A percentile compares a stretch with the other conserved stretches of the same genome.
Evolutionary conservation across 2,888 invertebrate species (phyloP).

Genomic region (Clivina fossor): DNA sequence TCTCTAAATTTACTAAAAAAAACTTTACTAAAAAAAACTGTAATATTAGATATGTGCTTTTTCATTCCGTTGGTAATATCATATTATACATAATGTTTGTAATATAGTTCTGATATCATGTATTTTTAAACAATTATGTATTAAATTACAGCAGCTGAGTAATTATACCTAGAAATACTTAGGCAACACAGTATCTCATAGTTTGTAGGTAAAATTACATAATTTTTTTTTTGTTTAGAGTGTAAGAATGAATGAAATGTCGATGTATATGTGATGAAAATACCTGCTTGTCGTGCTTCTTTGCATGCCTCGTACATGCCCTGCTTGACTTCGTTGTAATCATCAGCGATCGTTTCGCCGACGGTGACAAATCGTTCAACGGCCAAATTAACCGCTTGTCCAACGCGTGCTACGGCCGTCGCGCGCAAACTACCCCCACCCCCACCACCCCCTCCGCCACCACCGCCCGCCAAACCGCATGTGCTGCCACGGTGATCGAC

Average conservation of each 20-base stretch:
- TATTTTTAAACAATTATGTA: too few species aligned
- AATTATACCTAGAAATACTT: too few species aligned
- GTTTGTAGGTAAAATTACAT: too few species aligned
- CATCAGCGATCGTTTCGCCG: constrained; percentile 97
- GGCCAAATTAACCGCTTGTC: constrained; percentile 94
- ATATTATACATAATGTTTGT: too few species aligned
- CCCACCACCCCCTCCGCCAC: constrained; percentile 57
- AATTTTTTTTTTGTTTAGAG: too few species aligned
- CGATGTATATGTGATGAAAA: neutral
- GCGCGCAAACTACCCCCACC: constrained; percentile 67
- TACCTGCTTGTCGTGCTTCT: constrained; percentile 94
- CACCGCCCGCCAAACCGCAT: constrained; percentile 58
- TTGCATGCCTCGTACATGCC: constrained; percentile 99
- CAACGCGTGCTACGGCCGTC: constrained; percentile 86
- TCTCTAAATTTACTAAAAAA: too few species aligned
- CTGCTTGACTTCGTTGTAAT: constrained; percentile 93
- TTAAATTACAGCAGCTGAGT: too few species aligned
- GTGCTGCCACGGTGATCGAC: constrained; percentile 74
- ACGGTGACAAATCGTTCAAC: constrained; percentile 98
- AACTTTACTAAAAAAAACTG: too few species aligned
- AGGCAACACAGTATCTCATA: too few species aligned
- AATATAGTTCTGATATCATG: too few species aligned
- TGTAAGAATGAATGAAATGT: neutral
- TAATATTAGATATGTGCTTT: too few species aligned
- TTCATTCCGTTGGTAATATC: too few species aligned